Conservation (phyloP, 2,797 vertebrate genomes). For the Nyctibius grandis region DNA sequence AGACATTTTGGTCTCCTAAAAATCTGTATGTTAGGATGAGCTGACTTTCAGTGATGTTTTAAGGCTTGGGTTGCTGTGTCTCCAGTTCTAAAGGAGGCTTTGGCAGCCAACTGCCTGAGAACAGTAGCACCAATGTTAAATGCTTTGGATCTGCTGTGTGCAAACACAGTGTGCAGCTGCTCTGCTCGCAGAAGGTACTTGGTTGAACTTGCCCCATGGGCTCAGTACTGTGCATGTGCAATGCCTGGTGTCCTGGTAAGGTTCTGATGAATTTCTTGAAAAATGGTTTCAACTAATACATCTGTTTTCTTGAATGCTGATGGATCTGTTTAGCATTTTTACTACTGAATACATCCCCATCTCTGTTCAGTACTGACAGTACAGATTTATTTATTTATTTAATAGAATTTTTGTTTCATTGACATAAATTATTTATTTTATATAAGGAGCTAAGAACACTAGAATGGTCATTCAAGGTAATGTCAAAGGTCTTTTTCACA, state of each 20-base stretch:
- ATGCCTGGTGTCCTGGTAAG: neutral
- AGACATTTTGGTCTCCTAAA: neutral
- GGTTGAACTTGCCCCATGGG: neutral
- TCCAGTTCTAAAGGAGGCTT: neutral
- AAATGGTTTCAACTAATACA: neutral
- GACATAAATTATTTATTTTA: neutral
- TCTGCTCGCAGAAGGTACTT: rapidly evolving
- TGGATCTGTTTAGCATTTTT: neutral
- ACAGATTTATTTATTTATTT: neutral
- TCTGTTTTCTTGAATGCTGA: neutral
- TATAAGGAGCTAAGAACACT: neutral
- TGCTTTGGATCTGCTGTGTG: neutral
- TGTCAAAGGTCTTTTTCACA: neutral
- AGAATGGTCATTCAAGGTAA: neutral
- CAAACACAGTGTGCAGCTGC: neutral
- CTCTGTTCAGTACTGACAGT: neutral
- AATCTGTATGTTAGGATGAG: neutral
- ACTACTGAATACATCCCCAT: neutral
- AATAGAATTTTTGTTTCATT: neutral
- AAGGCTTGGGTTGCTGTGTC: neutral
- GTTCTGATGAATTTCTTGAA: neutral
- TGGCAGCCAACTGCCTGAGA: neutral
- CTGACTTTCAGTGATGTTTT: neutral
- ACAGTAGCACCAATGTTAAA: neutral
- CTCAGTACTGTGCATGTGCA: rapidly evolving